Evolutionary conservation across 2,888 invertebrate species (phyloP).

Genomic region (Nysson spinosus): DNA sequence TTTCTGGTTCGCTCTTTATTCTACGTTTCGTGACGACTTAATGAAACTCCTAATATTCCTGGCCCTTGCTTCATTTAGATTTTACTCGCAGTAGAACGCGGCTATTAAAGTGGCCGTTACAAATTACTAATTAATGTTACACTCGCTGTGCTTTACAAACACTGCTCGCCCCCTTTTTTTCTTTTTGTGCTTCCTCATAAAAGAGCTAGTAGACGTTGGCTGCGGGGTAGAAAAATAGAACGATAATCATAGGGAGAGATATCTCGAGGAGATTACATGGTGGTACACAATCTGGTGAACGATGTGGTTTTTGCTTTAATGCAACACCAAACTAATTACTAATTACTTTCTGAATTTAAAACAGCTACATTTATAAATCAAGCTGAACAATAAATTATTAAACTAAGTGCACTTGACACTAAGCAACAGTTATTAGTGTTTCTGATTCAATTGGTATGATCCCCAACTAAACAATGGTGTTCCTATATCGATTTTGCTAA

Average conservation of each 20-base stretch:
- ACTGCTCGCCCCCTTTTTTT: not conserved
- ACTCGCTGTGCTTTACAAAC: conserved; percentile 37
- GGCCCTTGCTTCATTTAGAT: conserved; percentile 14
- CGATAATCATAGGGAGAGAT: too few species aligned
- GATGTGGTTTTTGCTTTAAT: too few species aligned
- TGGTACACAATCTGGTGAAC: too few species aligned
- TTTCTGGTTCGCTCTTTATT: conserved; percentile 27
- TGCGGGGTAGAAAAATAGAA: too few species aligned
- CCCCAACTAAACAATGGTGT: conserved; percentile 48
- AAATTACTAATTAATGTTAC: conserved; percentile 52
- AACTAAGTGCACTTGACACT: not conserved
- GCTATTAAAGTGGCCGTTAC: conserved; percentile 43
- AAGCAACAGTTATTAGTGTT: conserved; percentile 46
- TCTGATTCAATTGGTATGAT: conserved; percentile 35
- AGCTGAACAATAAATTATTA: too few species aligned
- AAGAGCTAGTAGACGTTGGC: too few species aligned
- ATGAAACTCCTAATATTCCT: conserved; percentile 50
- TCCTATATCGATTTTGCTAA: conserved; percentile 53
- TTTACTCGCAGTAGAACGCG: conserved; percentile 13
- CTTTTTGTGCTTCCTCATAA: conserved; percentile 13
- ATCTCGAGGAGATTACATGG: too few species aligned
- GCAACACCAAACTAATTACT: too few species aligned
- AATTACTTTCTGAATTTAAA: too few species aligned
- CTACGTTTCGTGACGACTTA: conserved; percentile 35
- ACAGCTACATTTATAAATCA: too few species aligned